Evolutionary conservation across 2,113 vertebrate species (phyloP), one percentile per base, ranked within the genome.

Genomic region (Nycticryphes semicollaris): DNA sequence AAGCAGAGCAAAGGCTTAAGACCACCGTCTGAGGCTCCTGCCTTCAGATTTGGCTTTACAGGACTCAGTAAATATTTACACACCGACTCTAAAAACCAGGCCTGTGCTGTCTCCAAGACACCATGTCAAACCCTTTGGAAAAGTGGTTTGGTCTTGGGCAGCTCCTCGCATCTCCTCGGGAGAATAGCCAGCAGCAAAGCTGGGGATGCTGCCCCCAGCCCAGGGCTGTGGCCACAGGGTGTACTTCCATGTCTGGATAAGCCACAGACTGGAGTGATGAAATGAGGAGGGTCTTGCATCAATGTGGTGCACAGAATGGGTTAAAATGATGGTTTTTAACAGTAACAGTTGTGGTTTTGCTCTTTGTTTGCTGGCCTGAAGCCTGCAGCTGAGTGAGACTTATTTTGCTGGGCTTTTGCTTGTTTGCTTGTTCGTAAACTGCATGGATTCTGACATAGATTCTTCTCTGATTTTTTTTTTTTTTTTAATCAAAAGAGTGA

Each of bases 111-210:
- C 76, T 89, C 80, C 39, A 18, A 23, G 37, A 37, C 30, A 35
- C 62, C 19, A 1, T 41, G 50, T 66, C 50, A 53, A 81, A 23
- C 7, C 31, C n/a, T 12, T n/a, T 50, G 37, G 84, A 75, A 56
- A 87, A 69, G 30, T 0, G 0, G 6, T 64, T 75, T 81, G 60
- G 43, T 51, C 43, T 74, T 12, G 21, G 53, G 51, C 41, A 72
- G n/a, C 22, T 79, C 21, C 70, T 43, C 0, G 0, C 0, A 3
- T 24, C 37, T 68, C 24, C n/a, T 17, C 74, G 31, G 75, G 45
- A 79, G 82, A 84, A 70, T 82, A 82, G 23, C 14, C 78, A 56
- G 35, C 37, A 43, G 47, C 33, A 67, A 73, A 76, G n/a, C 64
- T 23, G 41, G 24, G 69, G 37, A 45, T 60, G 48, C 41, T 74